A percentile compares a stretch with the other conserved stretches of the same genome.
These are phyloP conservation scores for Philhelius pedissequus DNA, from an alignment of 2,888 invertebrate species.

Conservation along the genomic window DNA sequence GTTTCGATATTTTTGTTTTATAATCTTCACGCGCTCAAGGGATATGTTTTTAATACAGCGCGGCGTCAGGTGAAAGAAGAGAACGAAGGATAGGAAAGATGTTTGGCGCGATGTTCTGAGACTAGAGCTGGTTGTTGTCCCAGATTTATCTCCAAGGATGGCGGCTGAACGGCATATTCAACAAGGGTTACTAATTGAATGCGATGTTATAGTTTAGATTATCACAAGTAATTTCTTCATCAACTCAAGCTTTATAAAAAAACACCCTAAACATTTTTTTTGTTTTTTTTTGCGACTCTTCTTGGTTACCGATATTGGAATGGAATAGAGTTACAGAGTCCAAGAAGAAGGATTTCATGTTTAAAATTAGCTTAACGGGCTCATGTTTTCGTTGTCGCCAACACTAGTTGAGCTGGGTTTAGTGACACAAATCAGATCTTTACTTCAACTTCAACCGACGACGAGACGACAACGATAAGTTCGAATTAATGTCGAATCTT, in stretches of 20 bases:
- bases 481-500: slow-evolving; percentile 59
- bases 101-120: no score
- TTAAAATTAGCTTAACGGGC: slow-evolving; percentile 65
- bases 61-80: no score
- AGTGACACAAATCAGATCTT: slow-evolving; percentile 64
- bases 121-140: no score
- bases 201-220: no score
- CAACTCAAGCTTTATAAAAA: neutral
- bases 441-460: neutral
- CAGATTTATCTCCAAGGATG: no score
- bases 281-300: neutral
- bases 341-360: slow-evolving; percentile 60
- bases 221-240: no score
- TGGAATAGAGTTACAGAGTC: slow-evolving; percentile 14
- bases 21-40: no score
- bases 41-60: no score
- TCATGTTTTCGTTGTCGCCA: slow-evolving; percentile 52
- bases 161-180: no score
- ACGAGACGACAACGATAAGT: slow-evolving; percentile 10
- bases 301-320: neutral
- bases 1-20: no score
- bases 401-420: slow-evolving; percentile 42
- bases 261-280: neutral
- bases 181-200: no score
- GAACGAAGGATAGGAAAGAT: no score